Evolutionary conservation across 2,888 invertebrate genomes (phyloP), one percentile per base, ranked within the genome.

Genomic region (Acleris emargana): DNA sequence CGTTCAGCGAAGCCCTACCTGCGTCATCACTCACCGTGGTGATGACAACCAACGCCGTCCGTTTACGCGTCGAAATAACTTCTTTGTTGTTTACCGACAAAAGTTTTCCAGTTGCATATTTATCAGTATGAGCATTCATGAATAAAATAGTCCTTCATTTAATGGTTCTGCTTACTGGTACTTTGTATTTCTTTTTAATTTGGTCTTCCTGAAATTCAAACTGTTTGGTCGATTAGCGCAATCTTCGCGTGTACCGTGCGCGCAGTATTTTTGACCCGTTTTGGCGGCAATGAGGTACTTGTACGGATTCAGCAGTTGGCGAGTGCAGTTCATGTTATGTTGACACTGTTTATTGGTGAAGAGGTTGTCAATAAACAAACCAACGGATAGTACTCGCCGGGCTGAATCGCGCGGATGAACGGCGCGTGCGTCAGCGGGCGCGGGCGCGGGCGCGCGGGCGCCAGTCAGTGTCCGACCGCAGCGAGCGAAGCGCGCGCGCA

Each of bases 401-500:
- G 57, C 57, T 64, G 50, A 61, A 57, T 66, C 66, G 54, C 54
- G 52, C 13, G 49, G 32, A 38, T 45, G 42, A 52, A 42, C 55
- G 43, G 63, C 52, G 66, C 51, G 43, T 54, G 67, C 63, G 53
- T 60, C 63, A 64, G 68, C 67, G 69, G 68, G 69, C 55, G 61
- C 67, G 69, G 68, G 69, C 55, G 61, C 76, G 72, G 67, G 72
- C 72, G 64, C 58, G 62, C 62, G 62, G 63, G 60, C 73, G 69
- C 72, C 79, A 78, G 76, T 82, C 86, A 84, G 89, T 86, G 85
- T 84, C 83, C 81, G 86, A 80, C 81, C 82, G 87, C 85, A 83
- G 82, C 81, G 83, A 84, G 82, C 77, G 67, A 77, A 83, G 84
- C 81, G 84, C 81, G 50, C 62, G 13, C 32, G 69, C 60, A 51